A percentile compares a stretch with the other conserved stretches of the same genome.
These are phyloP conservation scores for Cardiocondyla obscurior DNA, from an alignment of 1,140 invertebrate genomes.

Conservation along the genomic window DNA sequence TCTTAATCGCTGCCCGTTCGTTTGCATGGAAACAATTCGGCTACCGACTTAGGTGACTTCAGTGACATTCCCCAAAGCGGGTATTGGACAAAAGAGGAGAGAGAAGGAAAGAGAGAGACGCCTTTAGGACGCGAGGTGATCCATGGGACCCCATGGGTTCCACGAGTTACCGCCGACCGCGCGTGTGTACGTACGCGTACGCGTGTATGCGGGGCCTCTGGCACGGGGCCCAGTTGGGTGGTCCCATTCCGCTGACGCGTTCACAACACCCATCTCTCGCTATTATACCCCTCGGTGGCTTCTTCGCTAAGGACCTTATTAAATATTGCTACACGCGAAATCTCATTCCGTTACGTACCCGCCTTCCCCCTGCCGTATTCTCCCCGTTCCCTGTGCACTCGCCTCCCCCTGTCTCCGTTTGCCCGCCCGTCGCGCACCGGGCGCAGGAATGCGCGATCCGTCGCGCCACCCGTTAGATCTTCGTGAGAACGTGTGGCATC, in stretches of 20 bases:
- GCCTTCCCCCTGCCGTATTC: background rate
- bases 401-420: background rate
- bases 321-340: constrained; percentile 80
- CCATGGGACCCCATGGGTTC: constrained; percentile 76
- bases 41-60: constrained; percentile 73
- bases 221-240: constrained; percentile 80
- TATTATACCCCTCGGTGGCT: constrained; percentile 77
- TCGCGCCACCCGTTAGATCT: constrained; percentile 69
- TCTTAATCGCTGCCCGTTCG: constrained; percentile 71
- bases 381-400: no score
- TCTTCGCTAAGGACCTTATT: constrained; percentile 81
- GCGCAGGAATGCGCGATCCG: constrained; percentile 59
- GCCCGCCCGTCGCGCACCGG: constrained; percentile 12
- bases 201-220: constrained; percentile 68
- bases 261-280: constrained; percentile 80
- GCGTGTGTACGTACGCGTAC: constrained; percentile 44
- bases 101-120: constrained; percentile 24
- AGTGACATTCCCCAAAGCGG: constrained; percentile 64
- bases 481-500: constrained; percentile 63
- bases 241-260: constrained; percentile 82
- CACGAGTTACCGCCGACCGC: constrained; percentile 60
- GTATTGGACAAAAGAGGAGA: background rate
- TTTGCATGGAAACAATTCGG: constrained; percentile 74
- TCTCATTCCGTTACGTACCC: constrained; percentile 70
- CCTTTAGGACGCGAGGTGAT: constrained; percentile 57